phyloP scores from a whole-genome alignment of 2,797 vertebrate species.

The Aselliscus stoliczkanus region DNA sequence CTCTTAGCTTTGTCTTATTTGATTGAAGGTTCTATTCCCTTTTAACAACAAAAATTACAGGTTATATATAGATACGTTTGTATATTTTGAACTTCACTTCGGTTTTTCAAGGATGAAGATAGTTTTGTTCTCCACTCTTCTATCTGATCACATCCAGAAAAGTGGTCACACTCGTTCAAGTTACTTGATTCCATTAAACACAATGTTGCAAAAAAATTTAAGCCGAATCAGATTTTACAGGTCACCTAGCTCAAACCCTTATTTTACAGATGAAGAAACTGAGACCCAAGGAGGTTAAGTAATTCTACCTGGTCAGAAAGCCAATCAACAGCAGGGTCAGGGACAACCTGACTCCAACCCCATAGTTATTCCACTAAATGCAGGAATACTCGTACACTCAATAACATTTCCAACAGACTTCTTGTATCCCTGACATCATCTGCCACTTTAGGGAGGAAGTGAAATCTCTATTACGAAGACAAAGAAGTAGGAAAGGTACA shows the following conservation, averaged over 20 bases:
- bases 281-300: background rate
- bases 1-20: background rate
- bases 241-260: background rate
- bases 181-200: background rate
- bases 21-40: background rate
- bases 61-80: background rate
- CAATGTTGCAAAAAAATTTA: background rate
- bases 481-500: background rate
- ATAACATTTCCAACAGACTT: background rate
- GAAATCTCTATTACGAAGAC: background rate
- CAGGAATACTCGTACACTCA: background rate
- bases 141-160: background rate
- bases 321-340: background rate
- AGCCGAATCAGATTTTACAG: constrained; percentile 20
- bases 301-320: background rate
- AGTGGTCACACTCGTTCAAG: background rate
- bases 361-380: background rate
- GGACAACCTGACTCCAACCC: background rate
- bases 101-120: background rate
- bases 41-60: background rate
- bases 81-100: background rate
- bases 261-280: constrained; percentile 28
- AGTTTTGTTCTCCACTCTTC: background rate
- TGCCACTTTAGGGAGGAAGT: background rate
- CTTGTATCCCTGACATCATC: background rate